Percentiles rank a stretch among this genome's conserved stretches.
phyloP scores from a whole-genome alignment of 2,113 vertebrate genomes.

The Tachycineta bicolor region DNA sequence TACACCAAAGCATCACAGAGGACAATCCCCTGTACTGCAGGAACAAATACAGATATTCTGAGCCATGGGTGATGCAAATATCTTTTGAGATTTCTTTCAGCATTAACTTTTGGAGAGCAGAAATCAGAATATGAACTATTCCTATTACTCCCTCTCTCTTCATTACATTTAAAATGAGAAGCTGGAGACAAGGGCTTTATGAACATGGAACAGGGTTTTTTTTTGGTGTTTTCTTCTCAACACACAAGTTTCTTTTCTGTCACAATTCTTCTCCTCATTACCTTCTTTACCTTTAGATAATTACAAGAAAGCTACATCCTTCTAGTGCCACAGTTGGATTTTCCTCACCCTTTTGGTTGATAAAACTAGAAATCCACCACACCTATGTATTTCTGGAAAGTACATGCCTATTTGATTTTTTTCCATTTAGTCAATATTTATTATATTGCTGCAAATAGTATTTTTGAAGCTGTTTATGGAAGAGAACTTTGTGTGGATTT shows the following conservation, averaged over 20 bases:
- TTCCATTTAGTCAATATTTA: not conserved
- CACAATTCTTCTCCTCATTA: rapidly evolving
- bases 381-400: not conserved
- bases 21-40: not conserved
- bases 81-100: not conserved
- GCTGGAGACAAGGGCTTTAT: not conserved
- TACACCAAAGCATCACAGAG: not conserved
- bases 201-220: not conserved
- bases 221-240: not conserved
- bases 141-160: not conserved
- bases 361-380: not conserved
- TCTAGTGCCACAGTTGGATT: not conserved
- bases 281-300: not conserved
- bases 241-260: not conserved
- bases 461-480: not conserved
- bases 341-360: rapidly evolving
- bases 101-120: not conserved
- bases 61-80: not conserved
- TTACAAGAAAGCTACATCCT: not conserved
- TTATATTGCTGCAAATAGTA: not conserved
- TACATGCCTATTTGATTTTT: not conserved
- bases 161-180: not conserved
- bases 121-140: not conserved
- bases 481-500: not conserved
- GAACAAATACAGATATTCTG: not conserved